phyloP scores from a whole-genome alignment of 2,888 invertebrate species.

The Cataglyphis albicans region DNA sequence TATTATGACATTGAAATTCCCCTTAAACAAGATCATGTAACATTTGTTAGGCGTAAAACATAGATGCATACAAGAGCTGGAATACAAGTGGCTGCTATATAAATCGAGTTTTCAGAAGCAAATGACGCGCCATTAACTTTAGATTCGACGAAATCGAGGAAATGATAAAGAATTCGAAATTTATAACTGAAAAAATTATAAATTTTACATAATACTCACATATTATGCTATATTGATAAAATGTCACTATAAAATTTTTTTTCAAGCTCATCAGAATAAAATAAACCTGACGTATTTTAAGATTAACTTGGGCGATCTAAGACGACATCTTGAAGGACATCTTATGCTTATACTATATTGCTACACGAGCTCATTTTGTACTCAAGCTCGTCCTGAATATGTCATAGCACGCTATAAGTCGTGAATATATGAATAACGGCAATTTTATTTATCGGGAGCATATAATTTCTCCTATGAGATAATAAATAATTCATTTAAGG shows the following conservation, averaged over 20 bases:
- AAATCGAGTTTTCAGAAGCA: neutral
- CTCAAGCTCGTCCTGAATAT: constrained; percentile 28
- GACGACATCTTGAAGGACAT: constrained; percentile 37
- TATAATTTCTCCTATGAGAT: constrained; percentile 8
- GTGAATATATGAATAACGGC: constrained; percentile 41
- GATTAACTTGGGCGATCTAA: constrained; percentile 28
- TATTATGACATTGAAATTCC: too few species aligned
- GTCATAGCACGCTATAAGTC: constrained; percentile 12
- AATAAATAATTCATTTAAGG: constrained; percentile 26
- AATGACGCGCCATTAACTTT: constrained; percentile 23
- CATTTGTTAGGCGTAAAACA: constrained; percentile 29
- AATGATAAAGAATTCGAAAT: neutral
- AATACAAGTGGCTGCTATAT: neutral
- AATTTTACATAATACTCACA: neutral
- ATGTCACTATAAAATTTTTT: constrained; percentile 4
- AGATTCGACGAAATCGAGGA: neutral
- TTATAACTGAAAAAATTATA: neutral
- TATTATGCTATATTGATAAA: constrained; percentile 4
- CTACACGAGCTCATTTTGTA: constrained; percentile 22
- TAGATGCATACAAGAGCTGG: neutral
- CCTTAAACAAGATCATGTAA: neutral
- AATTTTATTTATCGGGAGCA: constrained; percentile 31
- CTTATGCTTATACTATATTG: constrained; percentile 27
- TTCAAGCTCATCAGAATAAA: constrained; percentile 3
- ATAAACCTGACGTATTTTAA: constrained; percentile 41